Percentiles rank a stretch among this genome's conserved stretches.
These are phyloP conservation scores for Pheosia gnoma DNA, from an alignment of 2,888 invertebrate species.

Conservation along the genomic window DNA sequence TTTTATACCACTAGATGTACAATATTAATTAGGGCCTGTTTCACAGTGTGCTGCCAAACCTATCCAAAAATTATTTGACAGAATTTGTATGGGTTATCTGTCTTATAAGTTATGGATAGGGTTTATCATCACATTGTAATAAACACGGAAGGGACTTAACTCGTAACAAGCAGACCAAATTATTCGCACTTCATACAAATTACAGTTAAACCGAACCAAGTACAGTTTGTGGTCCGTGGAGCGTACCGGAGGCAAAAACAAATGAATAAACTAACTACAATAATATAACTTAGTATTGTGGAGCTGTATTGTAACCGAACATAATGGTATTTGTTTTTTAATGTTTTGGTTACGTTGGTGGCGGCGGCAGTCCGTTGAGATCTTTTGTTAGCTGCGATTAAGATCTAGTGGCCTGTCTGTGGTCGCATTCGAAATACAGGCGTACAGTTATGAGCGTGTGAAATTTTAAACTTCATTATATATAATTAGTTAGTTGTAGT, in stretches of 20 bases:
- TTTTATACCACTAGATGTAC: background rate
- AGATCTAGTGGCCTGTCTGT: constrained; percentile 6
- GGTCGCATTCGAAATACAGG: too few relatives aligned
- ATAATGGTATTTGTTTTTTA: constrained; percentile 2
- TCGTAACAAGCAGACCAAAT: constrained; percentile 16
- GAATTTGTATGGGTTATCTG: too few relatives aligned
- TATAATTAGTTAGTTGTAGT: background rate
- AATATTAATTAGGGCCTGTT: background rate
- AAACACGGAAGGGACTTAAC: constrained; percentile 25
- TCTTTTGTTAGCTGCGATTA: constrained; percentile 26
- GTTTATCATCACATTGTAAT: too few relatives aligned
- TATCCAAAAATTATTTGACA: too few relatives aligned
- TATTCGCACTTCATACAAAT: constrained; percentile 21
- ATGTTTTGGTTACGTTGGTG: background rate
- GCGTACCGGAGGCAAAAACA: constrained; percentile 21
- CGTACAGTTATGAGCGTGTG: background rate
- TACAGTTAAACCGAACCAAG: constrained; percentile 37
- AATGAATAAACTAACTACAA: constrained; percentile 16
- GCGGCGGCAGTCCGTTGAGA: constrained; percentile 24
- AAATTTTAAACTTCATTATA: background rate
- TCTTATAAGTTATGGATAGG: too few relatives aligned
- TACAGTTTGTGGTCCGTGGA: constrained; percentile 29
- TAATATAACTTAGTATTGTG: constrained; percentile 9
- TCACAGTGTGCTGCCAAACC: too few relatives aligned
- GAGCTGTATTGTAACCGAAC: constrained; percentile 2